phyloP scores from a whole-genome alignment of 2,888 invertebrate species.

The Lasioglossum lativentre region DNA sequence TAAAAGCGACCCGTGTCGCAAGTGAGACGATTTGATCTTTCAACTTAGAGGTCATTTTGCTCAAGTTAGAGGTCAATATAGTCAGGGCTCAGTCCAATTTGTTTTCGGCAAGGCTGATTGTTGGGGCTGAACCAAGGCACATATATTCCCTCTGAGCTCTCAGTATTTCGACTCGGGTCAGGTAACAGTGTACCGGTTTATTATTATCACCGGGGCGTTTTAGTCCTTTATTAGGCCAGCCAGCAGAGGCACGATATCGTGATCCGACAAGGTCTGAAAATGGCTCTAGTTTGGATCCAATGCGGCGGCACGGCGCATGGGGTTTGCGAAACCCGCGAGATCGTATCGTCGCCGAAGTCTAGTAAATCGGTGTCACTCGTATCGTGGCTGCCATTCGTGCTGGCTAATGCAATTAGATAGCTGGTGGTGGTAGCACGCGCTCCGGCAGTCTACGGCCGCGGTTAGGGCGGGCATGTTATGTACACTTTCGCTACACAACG shows the following conservation, averaged over 20 bases:
- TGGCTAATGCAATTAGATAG: constrained; percentile 78
- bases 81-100: too few relatives aligned
- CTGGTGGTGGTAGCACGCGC: constrained; percentile 79
- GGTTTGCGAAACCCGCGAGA: constrained; percentile 67
- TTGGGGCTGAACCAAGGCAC: background rate
- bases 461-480: constrained; percentile 72
- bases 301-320: constrained; percentile 31
- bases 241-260: constrained; percentile 44
- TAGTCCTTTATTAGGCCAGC: constrained; percentile 37
- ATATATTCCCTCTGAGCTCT: background rate
- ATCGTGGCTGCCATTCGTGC: constrained; percentile 72
- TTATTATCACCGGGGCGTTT: constrained; percentile 30
- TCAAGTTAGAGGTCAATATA: too few relatives aligned
- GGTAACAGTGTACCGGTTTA: background rate
- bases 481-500: constrained; percentile 75
- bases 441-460: constrained; percentile 71
- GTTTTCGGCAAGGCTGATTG: background rate
- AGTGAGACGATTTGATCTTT: background rate
- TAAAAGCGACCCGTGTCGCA: background rate
- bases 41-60: too few relatives aligned
- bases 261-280: constrained; percentile 46
- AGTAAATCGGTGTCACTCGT: constrained; percentile 76
- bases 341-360: constrained; percentile 66
- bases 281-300: constrained; percentile 36
- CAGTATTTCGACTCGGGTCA: background rate